Base-by-base conservation (phyloP, 2,797 vertebrate species). In the Astyanax mexicanus region DNA sequence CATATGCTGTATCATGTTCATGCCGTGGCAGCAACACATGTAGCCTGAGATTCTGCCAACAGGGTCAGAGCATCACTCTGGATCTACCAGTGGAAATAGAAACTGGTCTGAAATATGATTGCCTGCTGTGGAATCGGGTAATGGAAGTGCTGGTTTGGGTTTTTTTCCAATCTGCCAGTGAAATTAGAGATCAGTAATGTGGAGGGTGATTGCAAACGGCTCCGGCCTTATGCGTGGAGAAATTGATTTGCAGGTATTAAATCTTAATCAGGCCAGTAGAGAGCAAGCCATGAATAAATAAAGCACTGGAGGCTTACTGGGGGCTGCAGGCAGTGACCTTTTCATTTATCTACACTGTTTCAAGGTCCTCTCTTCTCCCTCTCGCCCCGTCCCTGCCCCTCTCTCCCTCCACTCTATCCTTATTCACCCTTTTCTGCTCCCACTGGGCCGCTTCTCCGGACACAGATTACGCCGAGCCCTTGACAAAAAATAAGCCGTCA, bases 301-400 rank as follows among this genome's bases (percentile, higher is more conserved):
- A 86, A 79, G 73, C 21, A 6, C 73, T 75, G 69, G 51, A 67
- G 74, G 82, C 83, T 84, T 65, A 70, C 84, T 44, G 77, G 79
- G 78, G 85, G 86, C 83, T 51, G 76, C 65, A 23, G 66, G 81
- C 80, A 42, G 61, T 82, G 79, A 89, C 85, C 86, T 88, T 81
- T 76, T 88, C 83, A 79, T 89, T 91, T 88, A 86, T 90, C 89
- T 81, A 88, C 81, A 77, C 79, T 75, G 35, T 47, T 74, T 87
- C 84, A 86, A 86, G 85, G 88, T 88, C 86, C 79, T 38, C 64
- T 47, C 17, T 37, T 65, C 29, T 19, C 64, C 23, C 64, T 64
- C 29, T 61, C 19, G 4, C 27, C 27, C 47, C 45, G 45, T 57
- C 68, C 44, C 47, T 54, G 45, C 57, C 68, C 44, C 45, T 54